Conservation (phyloP, 2,113 vertebrate species). For the Phoenicopterus ruber region DNA sequence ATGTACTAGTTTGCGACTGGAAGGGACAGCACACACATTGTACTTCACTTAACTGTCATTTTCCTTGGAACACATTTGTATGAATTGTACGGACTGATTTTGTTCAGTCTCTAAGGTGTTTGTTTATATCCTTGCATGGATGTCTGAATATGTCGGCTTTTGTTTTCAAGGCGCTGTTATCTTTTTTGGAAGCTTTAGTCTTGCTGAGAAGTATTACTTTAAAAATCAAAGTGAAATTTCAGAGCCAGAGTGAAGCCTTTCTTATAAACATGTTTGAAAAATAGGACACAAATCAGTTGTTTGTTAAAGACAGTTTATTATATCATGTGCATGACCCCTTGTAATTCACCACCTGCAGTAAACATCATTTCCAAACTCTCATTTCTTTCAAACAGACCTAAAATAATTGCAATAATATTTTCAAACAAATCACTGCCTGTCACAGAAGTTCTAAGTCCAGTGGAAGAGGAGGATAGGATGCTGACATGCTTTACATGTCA, state of each 20-base stretch:
- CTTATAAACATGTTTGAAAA: background rate
- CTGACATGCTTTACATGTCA: background rate
- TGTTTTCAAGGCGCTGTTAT: background rate
- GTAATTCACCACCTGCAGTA: slow-evolving; percentile 17
- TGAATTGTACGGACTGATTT: background rate
- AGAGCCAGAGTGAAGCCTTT: background rate
- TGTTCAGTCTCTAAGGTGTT: background rate
- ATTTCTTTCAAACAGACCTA: background rate
- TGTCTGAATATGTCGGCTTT: background rate
- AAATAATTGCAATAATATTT: background rate
- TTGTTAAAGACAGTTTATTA: slow-evolving; percentile 3
- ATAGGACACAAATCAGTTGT: background rate
- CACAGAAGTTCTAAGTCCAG: background rate
- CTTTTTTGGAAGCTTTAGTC: background rate
- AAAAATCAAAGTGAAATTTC: background rate
- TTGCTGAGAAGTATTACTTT: background rate
- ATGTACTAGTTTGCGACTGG: background rate
- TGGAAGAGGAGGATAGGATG: background rate
- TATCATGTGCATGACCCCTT: background rate
- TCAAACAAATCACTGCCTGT: background rate
- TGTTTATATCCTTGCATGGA: background rate
- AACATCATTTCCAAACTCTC: background rate
- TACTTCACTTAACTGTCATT: background rate
- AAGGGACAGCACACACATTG: background rate
- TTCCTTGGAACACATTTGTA: background rate